These are phyloP conservation scores for Erpetoichthys calabaricus DNA, from an alignment of 2,797 vertebrate genomes.

Conservation along the genomic window DNA sequence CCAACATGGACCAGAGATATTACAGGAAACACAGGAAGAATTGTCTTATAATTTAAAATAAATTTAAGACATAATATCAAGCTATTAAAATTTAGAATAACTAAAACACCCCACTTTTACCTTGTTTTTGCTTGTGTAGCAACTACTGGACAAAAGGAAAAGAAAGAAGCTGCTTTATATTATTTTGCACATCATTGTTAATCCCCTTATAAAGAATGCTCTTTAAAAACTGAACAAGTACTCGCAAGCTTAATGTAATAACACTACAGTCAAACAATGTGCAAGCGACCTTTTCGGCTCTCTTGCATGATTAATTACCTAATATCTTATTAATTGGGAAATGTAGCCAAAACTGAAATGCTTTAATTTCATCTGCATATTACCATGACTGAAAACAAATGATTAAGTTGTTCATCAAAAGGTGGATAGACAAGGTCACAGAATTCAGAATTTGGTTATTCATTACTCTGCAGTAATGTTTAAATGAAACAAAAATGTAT, in stretches of 20 bases:
- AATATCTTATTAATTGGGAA: constrained; percentile 87
- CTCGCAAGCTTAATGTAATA: constrained; percentile 9
- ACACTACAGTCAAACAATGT: constrained; percentile 39
- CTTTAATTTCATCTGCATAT: constrained; percentile 76
- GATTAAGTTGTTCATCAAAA: constrained; percentile 60
- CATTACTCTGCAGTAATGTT: constrained; percentile 31
- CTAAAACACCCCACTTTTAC: too few species aligned
- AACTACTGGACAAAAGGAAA: too few species aligned
- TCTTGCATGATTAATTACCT: constrained; percentile 87
- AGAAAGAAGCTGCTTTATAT: too few species aligned
- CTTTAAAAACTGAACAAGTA: too few species aligned
- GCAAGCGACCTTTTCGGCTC: constrained; percentile 63
- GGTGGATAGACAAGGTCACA: constrained; percentile 48
- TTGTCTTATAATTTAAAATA: too few species aligned
- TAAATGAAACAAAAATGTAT: neutral
- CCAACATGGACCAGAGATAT: too few species aligned
- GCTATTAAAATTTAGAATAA: too few species aligned
- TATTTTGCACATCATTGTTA: too few species aligned
- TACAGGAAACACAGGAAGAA: too few species aligned
- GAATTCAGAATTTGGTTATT: constrained; percentile 43
- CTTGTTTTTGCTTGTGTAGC: too few species aligned
- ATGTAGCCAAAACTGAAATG: constrained; percentile 62
- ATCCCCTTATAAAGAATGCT: too few species aligned
- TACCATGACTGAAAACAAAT: constrained; percentile 56
- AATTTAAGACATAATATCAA: too few species aligned